Evolutionary conservation across 1,140 invertebrate species (phyloP).

Genomic region (Drosophila bocqueti): DNA sequence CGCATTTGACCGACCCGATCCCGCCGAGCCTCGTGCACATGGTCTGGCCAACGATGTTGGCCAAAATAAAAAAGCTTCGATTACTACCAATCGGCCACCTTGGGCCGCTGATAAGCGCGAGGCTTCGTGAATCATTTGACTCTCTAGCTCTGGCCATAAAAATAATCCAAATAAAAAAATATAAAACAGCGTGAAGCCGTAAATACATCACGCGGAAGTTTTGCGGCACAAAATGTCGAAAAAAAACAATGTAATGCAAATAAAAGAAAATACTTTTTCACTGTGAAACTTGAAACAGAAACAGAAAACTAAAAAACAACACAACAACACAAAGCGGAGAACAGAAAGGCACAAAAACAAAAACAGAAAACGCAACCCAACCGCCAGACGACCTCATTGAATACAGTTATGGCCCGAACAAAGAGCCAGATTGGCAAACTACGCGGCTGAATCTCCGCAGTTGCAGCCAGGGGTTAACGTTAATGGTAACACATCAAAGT

Average conservation of each 20-base stretch:
- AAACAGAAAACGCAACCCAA: constrained; percentile 47
- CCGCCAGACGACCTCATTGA: constrained; percentile 73
- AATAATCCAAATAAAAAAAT: background rate
- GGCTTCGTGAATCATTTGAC: constrained; percentile 35
- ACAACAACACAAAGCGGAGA: constrained; percentile 35
- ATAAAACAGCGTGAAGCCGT: constrained; percentile 12
- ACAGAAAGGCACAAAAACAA: constrained; percentile 33
- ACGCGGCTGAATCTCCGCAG: constrained; percentile 12
- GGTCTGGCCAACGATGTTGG: constrained; percentile 31
- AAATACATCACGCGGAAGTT: constrained; percentile 53
- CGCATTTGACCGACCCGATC: constrained; percentile 49
- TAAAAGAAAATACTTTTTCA: constrained; percentile 48
- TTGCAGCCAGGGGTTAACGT: constrained; percentile 33
- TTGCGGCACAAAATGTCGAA: constrained; percentile 9
- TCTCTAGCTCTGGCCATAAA: constrained; percentile 1
- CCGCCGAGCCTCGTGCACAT: constrained; percentile 61
- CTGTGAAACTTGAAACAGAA: constrained; percentile 47
- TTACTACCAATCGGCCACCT: background rate
- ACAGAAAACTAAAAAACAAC: constrained; percentile 31
- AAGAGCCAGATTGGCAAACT: constrained; percentile 53
- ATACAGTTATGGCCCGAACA: constrained; percentile 73
- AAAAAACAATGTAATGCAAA: constrained; percentile 38
- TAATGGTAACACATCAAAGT: constrained; percentile 26
- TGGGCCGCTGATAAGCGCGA: constrained; percentile 42
- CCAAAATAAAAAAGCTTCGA: constrained; percentile 17